Conservation (phyloP, 2,113 vertebrate genomes). For the Cisticola juncidis region DNA sequence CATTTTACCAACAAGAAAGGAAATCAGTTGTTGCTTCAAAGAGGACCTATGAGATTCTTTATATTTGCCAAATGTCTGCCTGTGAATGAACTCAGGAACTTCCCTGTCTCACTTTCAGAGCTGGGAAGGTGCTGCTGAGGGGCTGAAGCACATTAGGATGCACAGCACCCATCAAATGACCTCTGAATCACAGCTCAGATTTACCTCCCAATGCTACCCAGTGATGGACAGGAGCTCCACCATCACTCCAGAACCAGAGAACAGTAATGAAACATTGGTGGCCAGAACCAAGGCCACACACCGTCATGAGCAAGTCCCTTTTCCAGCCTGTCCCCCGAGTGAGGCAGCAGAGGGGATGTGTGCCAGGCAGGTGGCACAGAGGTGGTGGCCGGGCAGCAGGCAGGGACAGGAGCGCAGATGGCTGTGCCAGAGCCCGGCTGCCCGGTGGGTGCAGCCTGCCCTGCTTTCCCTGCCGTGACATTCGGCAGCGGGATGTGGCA, state of each 20-base stretch:
- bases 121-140: background rate
- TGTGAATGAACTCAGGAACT: rapidly evolving
- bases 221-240: background rate
- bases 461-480: background rate
- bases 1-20: background rate
- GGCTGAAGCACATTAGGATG: too few relatives aligned
- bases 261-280: rapidly evolving
- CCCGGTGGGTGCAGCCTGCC: rapidly evolving
- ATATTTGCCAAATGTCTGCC: background rate
- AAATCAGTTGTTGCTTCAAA: background rate
- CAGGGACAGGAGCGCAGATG: background rate
- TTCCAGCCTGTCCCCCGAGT: background rate
- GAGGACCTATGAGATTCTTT: background rate
- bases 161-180: background rate
- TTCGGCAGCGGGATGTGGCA: background rate
- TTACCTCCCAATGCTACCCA: background rate
- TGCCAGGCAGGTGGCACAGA: background rate
- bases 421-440: background rate
- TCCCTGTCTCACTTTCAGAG: background rate
- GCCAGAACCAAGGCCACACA: background rate
- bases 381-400: background rate
- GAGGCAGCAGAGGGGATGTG: background rate
- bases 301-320: rapidly evolving
- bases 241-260: background rate
- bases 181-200: rapidly evolving